Evolutionary conservation across 1,140 invertebrate species (phyloP), one percentile per base, ranked within the genome.

Genomic region (Luehdorfia chinensis): DNA sequence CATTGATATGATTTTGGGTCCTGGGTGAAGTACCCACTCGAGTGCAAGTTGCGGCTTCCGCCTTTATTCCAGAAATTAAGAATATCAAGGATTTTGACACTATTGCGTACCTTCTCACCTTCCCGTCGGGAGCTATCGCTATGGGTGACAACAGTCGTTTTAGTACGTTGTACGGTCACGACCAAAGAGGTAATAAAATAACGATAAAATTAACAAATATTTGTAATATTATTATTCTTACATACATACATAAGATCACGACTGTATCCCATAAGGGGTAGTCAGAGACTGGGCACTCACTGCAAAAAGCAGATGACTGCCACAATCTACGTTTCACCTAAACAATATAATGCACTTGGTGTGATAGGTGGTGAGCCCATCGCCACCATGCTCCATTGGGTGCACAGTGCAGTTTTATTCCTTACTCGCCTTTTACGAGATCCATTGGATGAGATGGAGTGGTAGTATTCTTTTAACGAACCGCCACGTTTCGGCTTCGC

Each of bases 151-250:
- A 93, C 18, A 92, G 91, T 18, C 79, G 93, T 8, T 87, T 88
- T 64, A 89, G 90, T 8, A 61, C 66, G 1, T n/a, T n/a, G n/a
- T 93, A 91, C 51, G 93, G 93, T 1, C 94, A 94, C 50, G 93
- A 94, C 53, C 92, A 94, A 63, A 85, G 92, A 94, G 75, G 91
- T 90, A 27, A 91, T 91, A 9, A 27, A 27, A 27, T 27, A 1
- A n/a, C 8, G 25, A 9, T 27, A 27, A 23, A 8, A 23, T 4
- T 2, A 23, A 23, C 21, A 23, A 23, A 6, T 23, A 23, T 23
- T 6, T 8, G 21, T 23, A 6, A 4, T 23, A 6, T 23, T 1
- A 23, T 6, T 23, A 6, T 23, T 23, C 5, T 23, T 6, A 23
- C 1, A 1, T 23, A 6, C 21, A 4, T 6, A 6, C 5, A 23